These are phyloP conservation scores for Fulica atra DNA, from an alignment of 2,113 vertebrate species.

Conservation along the genomic window DNA sequence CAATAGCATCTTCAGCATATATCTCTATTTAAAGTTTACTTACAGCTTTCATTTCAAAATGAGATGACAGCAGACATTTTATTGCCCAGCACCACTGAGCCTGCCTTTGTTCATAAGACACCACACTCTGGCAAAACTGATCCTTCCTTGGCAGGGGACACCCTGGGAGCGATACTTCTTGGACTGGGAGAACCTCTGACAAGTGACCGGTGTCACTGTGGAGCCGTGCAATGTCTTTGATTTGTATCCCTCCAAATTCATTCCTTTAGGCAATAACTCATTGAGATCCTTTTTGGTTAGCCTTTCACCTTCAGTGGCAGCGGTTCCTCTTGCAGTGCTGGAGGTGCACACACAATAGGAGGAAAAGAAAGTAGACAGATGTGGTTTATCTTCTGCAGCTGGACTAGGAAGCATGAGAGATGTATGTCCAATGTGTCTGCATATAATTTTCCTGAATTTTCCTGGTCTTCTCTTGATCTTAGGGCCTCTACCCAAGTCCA, in stretches of 20 bases:
- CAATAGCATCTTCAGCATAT: neutral
- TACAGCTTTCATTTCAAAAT: constrained; percentile 30
- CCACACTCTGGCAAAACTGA: neutral
- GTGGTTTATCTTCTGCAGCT: neutral
- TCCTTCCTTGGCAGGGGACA: neutral
- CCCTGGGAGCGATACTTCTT: neutral
- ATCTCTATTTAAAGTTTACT: constrained; percentile 62
- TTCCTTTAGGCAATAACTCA: neutral
- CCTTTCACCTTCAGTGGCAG: neutral
- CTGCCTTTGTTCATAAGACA: neutral
- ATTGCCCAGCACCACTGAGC: neutral
- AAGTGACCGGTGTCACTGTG: neutral
- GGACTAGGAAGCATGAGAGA: neutral
- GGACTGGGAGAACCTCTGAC: neutral
- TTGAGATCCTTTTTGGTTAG: neutral
- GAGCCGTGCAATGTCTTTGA: neutral
- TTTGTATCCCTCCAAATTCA: neutral
- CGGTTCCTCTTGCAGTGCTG: neutral
- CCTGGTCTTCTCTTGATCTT: neutral
- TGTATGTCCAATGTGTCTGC: neutral
- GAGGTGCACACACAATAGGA: fast-evolving
- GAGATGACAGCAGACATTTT: neutral
- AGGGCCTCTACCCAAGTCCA: neutral
- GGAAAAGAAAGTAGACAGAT: neutral
- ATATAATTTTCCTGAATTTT: neutral